A percentile compares a stretch with the other conserved stretches of the same genome.
These are phyloP conservation scores for Drosophila baimaii DNA, from an alignment of 1,140 invertebrate species.

Conservation along the genomic window DNA sequence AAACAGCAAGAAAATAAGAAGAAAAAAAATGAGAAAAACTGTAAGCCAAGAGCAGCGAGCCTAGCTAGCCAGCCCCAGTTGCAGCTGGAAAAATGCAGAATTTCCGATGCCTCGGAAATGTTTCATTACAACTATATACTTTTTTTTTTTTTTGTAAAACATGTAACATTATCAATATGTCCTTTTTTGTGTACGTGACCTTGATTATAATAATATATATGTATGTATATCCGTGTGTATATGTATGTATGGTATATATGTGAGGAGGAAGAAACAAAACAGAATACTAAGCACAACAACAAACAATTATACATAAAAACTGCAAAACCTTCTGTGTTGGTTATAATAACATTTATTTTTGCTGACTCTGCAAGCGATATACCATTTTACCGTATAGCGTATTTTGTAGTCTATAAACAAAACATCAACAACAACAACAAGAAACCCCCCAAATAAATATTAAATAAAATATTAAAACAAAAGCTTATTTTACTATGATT, in stretches of 20 bases:
- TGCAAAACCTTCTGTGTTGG: slow-evolving; percentile 37
- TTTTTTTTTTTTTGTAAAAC: slow-evolving; percentile 5
- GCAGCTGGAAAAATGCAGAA: slow-evolving; percentile 17
- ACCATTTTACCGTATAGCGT: slow-evolving; percentile 77
- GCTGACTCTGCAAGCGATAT: slow-evolving; percentile 66
- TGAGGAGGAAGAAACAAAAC: slow-evolving; percentile 9
- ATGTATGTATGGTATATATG: slow-evolving; percentile 37
- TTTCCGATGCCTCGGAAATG: slow-evolving; percentile 32
- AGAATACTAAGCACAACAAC: slow-evolving; percentile 3
- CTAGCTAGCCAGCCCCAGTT: slow-evolving; percentile 38
- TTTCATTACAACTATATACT: slow-evolving; percentile 16
- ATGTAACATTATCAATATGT: slow-evolving; percentile 18
- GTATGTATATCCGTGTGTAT: slow-evolving; percentile 41
- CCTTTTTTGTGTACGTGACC: slow-evolving; percentile 28
- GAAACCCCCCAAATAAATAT: slow-evolving; percentile 30
- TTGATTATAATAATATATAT: slow-evolving; percentile 41
- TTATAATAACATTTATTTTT: slow-evolving; percentile 52
- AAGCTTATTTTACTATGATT: slow-evolving; percentile 52
- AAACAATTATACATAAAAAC: slow-evolving; percentile 27
- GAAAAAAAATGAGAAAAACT: slow-evolving; percentile 7
- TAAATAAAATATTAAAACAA: slow-evolving; percentile 19
- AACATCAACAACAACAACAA: slow-evolving; percentile 4
- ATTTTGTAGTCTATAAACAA: slow-evolving; percentile 71
- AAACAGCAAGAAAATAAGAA: slow-evolving; percentile 19
- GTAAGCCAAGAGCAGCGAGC: slow-evolving; percentile 33